Conservation (phyloP, 2,888 invertebrate genomes). For the Cylindroiulus punctatus region DNA sequence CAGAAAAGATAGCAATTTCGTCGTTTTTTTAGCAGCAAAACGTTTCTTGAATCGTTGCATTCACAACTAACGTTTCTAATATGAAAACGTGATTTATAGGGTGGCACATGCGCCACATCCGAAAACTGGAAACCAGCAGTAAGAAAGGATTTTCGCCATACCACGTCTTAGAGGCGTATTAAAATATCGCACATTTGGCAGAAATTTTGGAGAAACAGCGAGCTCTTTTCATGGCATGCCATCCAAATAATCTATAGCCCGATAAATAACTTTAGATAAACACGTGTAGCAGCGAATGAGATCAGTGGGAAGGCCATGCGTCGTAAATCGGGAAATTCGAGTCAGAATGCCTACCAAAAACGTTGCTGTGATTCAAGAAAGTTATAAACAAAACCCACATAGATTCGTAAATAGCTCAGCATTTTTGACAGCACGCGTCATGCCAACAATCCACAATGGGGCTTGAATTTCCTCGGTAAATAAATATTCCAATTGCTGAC, state of each 20-base stretch:
- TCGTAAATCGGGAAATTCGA: background rate
- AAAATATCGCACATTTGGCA: background rate
- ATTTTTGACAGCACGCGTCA: background rate
- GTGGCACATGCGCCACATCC: background rate
- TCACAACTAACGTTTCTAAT: background rate
- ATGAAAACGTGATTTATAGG: background rate
- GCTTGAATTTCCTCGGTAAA: background rate
- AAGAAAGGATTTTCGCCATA: background rate
- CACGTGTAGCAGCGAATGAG: background rate
- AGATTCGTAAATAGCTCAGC: background rate
- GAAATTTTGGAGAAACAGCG: background rate
- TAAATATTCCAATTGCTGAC: slow-evolving; percentile 9
- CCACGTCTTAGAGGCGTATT: background rate
- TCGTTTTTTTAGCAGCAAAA: background rate
- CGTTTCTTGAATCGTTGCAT: background rate
- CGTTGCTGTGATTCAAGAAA: background rate
- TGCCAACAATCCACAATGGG: background rate
- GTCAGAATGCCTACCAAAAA: background rate
- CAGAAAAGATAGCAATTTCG: background rate
- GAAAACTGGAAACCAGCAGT: background rate
- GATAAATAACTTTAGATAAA: slow-evolving; percentile 1
- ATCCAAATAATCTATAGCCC: background rate
- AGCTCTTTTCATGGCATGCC: background rate
- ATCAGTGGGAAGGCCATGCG: background rate
- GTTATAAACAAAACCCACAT: background rate